Percentiles rank a stretch among this genome's conserved stretches.
These are phyloP conservation scores for Turritopsis dohrnii DNA, from an alignment of 30 jellyfish, hydroid and myxozoan species.

Conservation along the genomic window DNA sequence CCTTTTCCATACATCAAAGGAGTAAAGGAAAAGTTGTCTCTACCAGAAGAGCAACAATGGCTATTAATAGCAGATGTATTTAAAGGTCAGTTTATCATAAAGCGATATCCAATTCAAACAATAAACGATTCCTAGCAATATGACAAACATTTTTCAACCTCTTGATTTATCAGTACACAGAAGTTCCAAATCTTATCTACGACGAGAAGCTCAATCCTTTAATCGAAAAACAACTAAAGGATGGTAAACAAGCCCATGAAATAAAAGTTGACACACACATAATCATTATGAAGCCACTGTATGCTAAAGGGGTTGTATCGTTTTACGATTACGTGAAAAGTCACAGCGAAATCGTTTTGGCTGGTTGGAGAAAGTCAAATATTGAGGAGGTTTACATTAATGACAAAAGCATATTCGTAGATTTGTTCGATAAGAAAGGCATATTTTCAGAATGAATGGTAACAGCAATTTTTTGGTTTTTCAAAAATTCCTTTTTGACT, in stretches of 20 bases:
- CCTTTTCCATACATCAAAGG: not conserved
- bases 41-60: not conserved
- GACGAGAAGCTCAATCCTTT: constrained; percentile 1
- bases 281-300: not conserved
- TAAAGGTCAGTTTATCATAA: not conserved
- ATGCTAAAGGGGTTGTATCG: constrained; percentile 15
- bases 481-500: too few relatives aligned
- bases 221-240: constrained; percentile 10
- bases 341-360: constrained; percentile 10
- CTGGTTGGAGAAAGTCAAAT: constrained; percentile 8
- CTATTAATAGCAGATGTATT: constrained; percentile 7
- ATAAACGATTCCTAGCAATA: not conserved
- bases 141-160: too few relatives aligned
- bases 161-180: not conserved
- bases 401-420: too few relatives aligned
- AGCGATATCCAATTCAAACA: constrained; percentile 3
- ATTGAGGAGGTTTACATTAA: not conserved
- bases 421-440: too few relatives aligned
- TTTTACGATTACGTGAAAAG: not conserved
- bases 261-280: constrained; percentile 7
- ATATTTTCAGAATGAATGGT: too few relatives aligned
- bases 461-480: too few relatives aligned
- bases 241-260: constrained; percentile 18
- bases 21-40: not conserved
- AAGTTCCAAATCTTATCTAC: not conserved